These are phyloP conservation scores for Muscina levida DNA, from an alignment of 2,888 invertebrate species.

Conservation along the genomic window DNA sequence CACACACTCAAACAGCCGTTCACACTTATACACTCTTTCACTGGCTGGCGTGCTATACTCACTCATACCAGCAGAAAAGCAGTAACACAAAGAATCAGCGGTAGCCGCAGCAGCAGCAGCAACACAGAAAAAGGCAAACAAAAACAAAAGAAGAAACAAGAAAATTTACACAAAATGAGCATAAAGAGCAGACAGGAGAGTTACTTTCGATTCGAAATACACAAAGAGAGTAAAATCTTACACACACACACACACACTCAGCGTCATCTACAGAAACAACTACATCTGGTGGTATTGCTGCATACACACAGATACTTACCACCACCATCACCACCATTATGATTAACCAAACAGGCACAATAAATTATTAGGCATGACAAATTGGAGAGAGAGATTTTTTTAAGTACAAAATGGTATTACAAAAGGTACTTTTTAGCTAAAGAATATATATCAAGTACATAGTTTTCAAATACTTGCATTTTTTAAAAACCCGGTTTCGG, in stretches of 20 bases:
- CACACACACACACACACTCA: slow-evolving; percentile 46
- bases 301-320: slow-evolving; percentile 6
- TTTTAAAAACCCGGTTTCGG: no score
- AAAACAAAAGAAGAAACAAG: slow-evolving; percentile 47
- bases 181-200: slow-evolving; percentile 45
- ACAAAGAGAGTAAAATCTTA: slow-evolving; percentile 45
- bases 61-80: slow-evolving; percentile 39
- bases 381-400: no score
- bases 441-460: no score
- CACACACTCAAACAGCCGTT: background rate
- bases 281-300: background rate
- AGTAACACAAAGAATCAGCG: slow-evolving; percentile 37
- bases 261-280: slow-evolving; percentile 13
- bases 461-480: no score
- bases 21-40: slow-evolving; percentile 25
- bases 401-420: no score
- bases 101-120: slow-evolving; percentile 7
- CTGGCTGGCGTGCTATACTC: no score
- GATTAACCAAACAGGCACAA: no score
- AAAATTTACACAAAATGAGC: slow-evolving; percentile 57
- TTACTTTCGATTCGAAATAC: slow-evolving; percentile 42
- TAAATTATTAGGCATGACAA: no score
- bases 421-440: no score
- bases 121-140: slow-evolving; percentile 46
- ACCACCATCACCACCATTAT: background rate